Conservation (phyloP, 2,797 vertebrate genomes). For the Mus minutoides region DNA sequence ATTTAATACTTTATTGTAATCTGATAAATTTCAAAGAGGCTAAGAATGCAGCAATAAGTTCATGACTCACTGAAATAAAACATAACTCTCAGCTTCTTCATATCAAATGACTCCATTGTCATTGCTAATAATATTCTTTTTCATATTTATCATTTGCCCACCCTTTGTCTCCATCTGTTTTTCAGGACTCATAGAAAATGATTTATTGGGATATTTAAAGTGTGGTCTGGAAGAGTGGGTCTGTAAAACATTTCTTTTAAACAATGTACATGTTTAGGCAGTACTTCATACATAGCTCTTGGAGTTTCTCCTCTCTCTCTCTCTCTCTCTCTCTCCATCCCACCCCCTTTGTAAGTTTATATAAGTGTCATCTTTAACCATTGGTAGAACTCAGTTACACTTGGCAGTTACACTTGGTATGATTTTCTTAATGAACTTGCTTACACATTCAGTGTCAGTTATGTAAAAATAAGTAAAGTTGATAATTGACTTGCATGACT, state of each 20-base stretch:
- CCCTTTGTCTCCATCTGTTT: neutral
- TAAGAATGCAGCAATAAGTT: neutral
- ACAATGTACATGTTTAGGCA: too few relatives aligned
- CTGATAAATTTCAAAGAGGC: neutral
- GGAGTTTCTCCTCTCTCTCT: fast-evolving
- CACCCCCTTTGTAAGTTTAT: neutral
- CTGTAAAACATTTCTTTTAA: neutral
- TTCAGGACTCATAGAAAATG: neutral
- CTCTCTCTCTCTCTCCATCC: neutral
- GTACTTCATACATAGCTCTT: too few relatives aligned
- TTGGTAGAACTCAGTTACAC: neutral
- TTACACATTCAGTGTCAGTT: neutral
- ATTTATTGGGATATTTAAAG: neutral
- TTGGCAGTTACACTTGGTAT: neutral
- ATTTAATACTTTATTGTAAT: neutral
- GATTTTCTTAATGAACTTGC: neutral
- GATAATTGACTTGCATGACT: neutral
- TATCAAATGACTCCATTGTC: neutral
- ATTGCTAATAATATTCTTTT: neutral
- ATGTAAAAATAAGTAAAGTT: neutral
- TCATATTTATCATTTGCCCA: neutral
- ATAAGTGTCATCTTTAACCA: neutral
- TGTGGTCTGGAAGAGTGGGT: neutral
- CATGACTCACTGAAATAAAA: neutral
- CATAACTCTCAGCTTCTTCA: neutral